Evolutionary conservation across 2,888 invertebrate genomes (phyloP).

Genomic region (Melieria crassipennis): DNA sequence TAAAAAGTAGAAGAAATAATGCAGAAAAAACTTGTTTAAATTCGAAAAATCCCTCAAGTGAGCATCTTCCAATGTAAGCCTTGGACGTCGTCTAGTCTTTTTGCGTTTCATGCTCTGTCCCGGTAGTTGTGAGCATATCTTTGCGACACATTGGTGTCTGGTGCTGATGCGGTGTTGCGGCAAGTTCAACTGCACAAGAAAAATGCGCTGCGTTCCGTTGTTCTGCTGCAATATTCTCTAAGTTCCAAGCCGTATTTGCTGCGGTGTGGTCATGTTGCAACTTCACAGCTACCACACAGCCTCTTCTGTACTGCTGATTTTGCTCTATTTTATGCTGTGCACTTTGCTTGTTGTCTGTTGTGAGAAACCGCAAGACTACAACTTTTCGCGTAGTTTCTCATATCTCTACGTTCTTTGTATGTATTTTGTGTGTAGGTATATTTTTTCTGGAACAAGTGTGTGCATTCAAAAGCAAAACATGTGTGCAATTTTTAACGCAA

Average conservation of each 20-base stretch:
- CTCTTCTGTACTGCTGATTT: too few relatives aligned
- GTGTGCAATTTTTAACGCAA: not conserved
- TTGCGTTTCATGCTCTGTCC: constrained; percentile 20
- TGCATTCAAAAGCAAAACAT: constrained; percentile 4
- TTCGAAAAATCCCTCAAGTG: constrained; percentile 29
- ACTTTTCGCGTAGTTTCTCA: too few relatives aligned
- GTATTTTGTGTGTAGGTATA: not conserved
- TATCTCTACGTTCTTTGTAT: not conserved
- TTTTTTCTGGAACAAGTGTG: constrained; percentile 8
- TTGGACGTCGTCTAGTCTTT: constrained; percentile 28
- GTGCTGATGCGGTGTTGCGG: not conserved
- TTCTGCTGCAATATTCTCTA: constrained; percentile 20
- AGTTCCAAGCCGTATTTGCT: constrained; percentile 20
- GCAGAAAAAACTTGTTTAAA: constrained; percentile 4
- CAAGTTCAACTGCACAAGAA: constrained; percentile 22
- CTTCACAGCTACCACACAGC: not conserved
- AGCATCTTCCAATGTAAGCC: constrained; percentile 38
- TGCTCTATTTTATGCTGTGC: too few relatives aligned
- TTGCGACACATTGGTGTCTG: constrained; percentile 1
- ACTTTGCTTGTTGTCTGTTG: too few relatives aligned
- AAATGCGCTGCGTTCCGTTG: constrained; percentile 13
- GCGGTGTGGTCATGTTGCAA: not conserved
- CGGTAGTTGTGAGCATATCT: constrained; percentile 1
- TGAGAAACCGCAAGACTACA: too few relatives aligned
- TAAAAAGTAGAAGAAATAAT: too few relatives aligned